Evolutionary conservation across 2,797 vertebrate genomes (phyloP), one percentile per base, ranked within the genome.

Genomic region (Jordanella pulchra): DNA sequence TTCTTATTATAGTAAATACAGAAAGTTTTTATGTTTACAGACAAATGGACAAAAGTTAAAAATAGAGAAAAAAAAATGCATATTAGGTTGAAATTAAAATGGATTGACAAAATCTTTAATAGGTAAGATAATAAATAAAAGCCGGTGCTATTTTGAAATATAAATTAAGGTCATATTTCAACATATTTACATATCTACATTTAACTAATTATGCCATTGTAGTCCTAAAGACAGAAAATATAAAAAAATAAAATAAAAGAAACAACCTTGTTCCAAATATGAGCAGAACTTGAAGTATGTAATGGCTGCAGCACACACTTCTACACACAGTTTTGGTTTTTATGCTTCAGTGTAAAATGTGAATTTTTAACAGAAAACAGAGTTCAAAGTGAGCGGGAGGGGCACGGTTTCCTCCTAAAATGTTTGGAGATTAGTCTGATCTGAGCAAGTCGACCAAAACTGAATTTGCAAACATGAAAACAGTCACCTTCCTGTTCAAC

Each of bases 331-430:
- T 44, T 27, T 58, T 47, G 32, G 39, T 67, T 65, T 73, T 75
- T 71, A 58, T 69, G 64, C 75, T 84, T 78, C 1, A 72, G 55
- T 27, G 32, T 21, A 65, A 88, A 86, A 78, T 77, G 79, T 85
- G 79, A 87, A 76, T 76, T 71, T 83, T 66, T 66, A 74, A 84
- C 71, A 81, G 14, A 86, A 84, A 90, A 78, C 86, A 83, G 77
- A 89, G 92, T 91, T 94, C 87, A 94, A 94, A 94, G 90, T 54
- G 47, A 2, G 55, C 79, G 91, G 93, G 93, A 91, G 92, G 89
- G 85, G 90, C 83, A 70, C 77, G 58, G 74, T 86, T 94, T 92
- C 89, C 90, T 87, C 85, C 84, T 70, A 44, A 84, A 89, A 87
- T 84, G 85, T 91, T 92, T 90, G 81, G 85, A 90, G 90, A 88